Base-by-base conservation (phyloP, 2,113 vertebrate genomes). In the Bagarius yarrelli region DNA sequence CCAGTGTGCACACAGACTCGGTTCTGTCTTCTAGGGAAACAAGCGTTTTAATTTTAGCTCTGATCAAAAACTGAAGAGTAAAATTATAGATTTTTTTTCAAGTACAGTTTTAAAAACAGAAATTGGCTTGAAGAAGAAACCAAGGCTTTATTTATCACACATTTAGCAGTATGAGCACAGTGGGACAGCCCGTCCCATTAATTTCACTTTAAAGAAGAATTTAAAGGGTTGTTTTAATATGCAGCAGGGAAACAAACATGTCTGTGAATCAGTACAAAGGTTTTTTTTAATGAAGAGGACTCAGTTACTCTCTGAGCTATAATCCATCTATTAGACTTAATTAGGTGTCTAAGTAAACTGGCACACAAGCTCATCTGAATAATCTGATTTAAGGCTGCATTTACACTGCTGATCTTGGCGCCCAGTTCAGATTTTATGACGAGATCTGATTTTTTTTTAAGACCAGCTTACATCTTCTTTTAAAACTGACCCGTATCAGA, bases 171-270 rank as follows among this genome's bases (percentile, higher is more conserved):
- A 84, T 80, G 81, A 47, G 86, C 86, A 55, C 85, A 86, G 89
- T 83, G 87, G 89, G 89, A 90, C 86, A 89, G 60, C 57, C 69
- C 84, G 76, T 87, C 87, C 90, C 91, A 92, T 93, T 91, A 90
- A 69, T 84, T 87, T 87, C 89, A 87, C 85, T 76, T 60, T 34
- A 79, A 69, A 67, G 83, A 87, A 85, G 78, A 79, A 84, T 83
- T 87, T 87, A 85, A 91, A 89, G 61, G 30, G 47, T 55, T 80
- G 87, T 90, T 73, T 82, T 80, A 86, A 81, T 77, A 75, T 87
- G 89, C 89, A 89, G 34, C 80, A 86, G 90, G 90, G 87, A 80
- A 81, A 40, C 57, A 76, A 88, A 88, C 85, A 86, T 84, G 79
- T 84, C 60, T 53, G 87, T 88, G 87, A 90, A 86, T 91, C 87